Base-by-base conservation (phyloP, 92 coral and sea anemone genomes). In the Palythoa grandiflora region DNA sequence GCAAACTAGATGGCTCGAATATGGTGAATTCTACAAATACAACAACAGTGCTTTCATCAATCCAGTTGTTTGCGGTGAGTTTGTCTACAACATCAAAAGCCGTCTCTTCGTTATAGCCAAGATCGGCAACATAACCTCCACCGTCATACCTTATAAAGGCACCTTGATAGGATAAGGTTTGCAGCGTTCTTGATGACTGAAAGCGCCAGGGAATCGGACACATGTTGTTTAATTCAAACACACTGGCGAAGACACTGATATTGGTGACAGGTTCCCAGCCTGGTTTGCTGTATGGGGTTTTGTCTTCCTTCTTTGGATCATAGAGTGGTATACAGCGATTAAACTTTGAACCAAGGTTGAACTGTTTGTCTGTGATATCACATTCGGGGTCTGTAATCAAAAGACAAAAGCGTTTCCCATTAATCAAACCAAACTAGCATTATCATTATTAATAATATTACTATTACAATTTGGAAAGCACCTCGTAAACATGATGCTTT, bases 181-280 rank as follows among this genome's bases (percentile, higher is more conserved):
- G 76, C 15, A 94, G 84, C 13, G 89, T 92, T 57, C 71, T 66
- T 13, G 97, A 81, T 2, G 94, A 68, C 40, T 74, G 83, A 80
- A 90, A 94, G 36, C 97, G 87, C 97, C 97, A 94, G 2, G 95
- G 94, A 10, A 78, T 90, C 37, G 97, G 97, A 74, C 97, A 94
- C 70, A 90, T 44, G 9, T 73, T 51, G 28, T 88, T 87, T 71
- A 94, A 50, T 17, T 94, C 77, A 88, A 94, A 93, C 16, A 68
- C 91, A 35, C 94, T 76, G 2, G 89, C 70, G 59, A 88, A 93
- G 6, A 47, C 35, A 38, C 92, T 88, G n/a, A 38, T 72, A 44
- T 94, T 93, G 21, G 40, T 60, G 16, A 94, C 91, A 55, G 94
- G 96, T 50, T 89, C 74, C 98, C 98, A 94, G 20, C 88, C 93